Base-by-base conservation (phyloP, 2,888 invertebrate genomes). In the Thecocarcelia acutangulata region DNA sequence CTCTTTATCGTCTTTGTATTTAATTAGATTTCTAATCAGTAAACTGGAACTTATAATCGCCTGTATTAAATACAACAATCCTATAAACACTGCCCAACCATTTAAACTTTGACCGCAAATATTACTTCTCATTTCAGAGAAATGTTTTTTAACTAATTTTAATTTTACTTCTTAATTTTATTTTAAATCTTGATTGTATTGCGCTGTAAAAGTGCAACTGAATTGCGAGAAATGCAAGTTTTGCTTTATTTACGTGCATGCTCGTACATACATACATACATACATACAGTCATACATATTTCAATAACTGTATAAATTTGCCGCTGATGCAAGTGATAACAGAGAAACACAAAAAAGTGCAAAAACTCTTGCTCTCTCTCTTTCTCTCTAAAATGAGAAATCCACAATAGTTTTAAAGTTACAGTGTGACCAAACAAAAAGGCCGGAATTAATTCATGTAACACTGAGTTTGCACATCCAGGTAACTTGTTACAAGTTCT, bases 31-130 rank as follows among this genome's bases (percentile, higher is more conserved):
- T 11, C 59, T 17, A 11, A 44, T 52, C 6, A 64, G 33, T n/a
- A 8, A 40, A n/a, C 12, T 42, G 3, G 61, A 48, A 44, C 58
- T 17, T 5, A 66, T 52, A 15, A 64, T 21, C 0, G 58, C 48
- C 6, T 78, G 77, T 28, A 64, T 13, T 17, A 78, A 40, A 52
- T 78, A 78, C 11, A 78, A 9, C 1, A 58, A 13, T 15, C 77
- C 77, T 12, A 78, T 72, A 12, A 59, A 56, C 11, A 72, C 40
- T 19, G 44, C 17, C 21, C 52, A 24, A 17, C 17, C 19, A 48
- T 24, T 68, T 56, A 61, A 64, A 48, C 24, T 61, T 37, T 54
- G 19, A 2, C 70, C 64, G 17, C 64, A 64, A 42, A 73, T 56
- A 44, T n/a, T 28, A 21, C n/a, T 61, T 44, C 33, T 21, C 61